Percentiles rank a stretch among this genome's conserved stretches.
Conservation (phyloP, 2,113 vertebrate species). For the Nerophis ophidion region DNA sequence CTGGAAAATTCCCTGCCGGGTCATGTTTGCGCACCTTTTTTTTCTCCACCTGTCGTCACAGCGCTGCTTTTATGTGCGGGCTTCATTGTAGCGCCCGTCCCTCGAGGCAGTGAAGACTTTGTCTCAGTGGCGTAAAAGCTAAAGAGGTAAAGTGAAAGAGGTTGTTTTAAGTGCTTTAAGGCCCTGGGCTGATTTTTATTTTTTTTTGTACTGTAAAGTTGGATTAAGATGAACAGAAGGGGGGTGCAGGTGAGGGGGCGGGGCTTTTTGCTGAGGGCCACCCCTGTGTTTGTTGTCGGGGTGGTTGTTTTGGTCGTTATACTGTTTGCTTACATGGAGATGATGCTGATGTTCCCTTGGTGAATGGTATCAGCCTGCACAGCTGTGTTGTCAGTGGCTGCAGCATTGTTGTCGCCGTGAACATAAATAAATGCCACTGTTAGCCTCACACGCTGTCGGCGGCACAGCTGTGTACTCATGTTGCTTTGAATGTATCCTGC, state of each 20-base stretch:
- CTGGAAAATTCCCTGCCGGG: slow-evolving; percentile 30
- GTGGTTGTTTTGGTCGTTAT: slow-evolving; percentile 58
- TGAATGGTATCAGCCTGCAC: slow-evolving; percentile 21
- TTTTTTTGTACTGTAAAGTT: slow-evolving; percentile 25
- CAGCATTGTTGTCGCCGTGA: slow-evolving; percentile 3
- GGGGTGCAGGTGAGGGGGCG: slow-evolving; percentile 41
- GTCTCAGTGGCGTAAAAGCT: slow-evolving; percentile 46
- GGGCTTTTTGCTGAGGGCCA: slow-evolving; percentile 33
- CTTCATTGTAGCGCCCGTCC: slow-evolving; percentile 40
- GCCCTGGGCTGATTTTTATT: slow-evolving; percentile 19
- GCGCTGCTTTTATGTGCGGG: slow-evolving; percentile 43
- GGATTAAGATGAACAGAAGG: slow-evolving; percentile 53
- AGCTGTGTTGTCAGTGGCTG: slow-evolving; percentile 15
- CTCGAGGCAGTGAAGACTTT: slow-evolving; percentile 47
- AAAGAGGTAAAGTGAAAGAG: slow-evolving; percentile 47
- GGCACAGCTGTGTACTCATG: not conserved
- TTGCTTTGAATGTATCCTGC: not conserved
- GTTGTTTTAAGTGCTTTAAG: slow-evolving; percentile 32
- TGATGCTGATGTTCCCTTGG: slow-evolving; percentile 62
- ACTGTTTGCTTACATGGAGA: slow-evolving; percentile 61
- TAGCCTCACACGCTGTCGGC: not conserved
- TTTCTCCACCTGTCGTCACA: slow-evolving; percentile 43
- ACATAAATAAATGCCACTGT: slow-evolving; percentile 35
- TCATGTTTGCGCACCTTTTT: slow-evolving; percentile 44
- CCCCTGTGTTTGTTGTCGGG: slow-evolving; percentile 45